phyloP scores from a whole-genome alignment of 2,888 invertebrate genomes.

The Pteria penguin region DNA sequence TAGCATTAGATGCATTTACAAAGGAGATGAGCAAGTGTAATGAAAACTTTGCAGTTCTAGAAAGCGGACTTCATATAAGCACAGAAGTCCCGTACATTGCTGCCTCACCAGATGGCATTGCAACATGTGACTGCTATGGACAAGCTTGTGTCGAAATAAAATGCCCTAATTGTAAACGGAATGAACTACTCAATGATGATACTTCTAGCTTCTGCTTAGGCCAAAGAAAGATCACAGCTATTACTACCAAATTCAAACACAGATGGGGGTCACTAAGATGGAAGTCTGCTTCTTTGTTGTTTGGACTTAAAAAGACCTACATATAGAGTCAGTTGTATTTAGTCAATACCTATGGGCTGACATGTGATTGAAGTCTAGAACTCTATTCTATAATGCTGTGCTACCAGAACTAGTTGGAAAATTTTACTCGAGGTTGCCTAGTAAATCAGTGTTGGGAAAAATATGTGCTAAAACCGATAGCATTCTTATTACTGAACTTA shows the following conservation, averaged over 20 bases:
- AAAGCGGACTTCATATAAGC: background rate
- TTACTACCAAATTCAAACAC: constrained; percentile 31
- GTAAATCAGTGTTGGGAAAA: too few relatives aligned
- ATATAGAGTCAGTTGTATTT: background rate
- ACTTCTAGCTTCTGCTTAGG: background rate
- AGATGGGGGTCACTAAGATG: background rate
- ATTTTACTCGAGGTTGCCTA: background rate
- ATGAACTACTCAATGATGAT: background rate
- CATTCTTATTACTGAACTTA: too few relatives aligned
- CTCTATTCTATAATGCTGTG: background rate
- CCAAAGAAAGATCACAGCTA: background rate
- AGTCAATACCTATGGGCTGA: background rate
- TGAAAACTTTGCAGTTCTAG: constrained; percentile 1
- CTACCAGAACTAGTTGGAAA: background rate
- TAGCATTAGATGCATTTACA: background rate
- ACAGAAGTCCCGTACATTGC: constrained; percentile 9
- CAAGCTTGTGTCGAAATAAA: constrained; percentile 22
- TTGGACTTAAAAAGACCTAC: background rate
- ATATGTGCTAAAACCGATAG: too few relatives aligned
- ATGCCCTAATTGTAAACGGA: constrained; percentile 23
- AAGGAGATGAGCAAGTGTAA: background rate
- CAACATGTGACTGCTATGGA: constrained; percentile 38
- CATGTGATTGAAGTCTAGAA: background rate
- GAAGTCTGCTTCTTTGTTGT: background rate
- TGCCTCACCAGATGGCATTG: constrained; percentile 31